Evolutionary conservation across 2,888 invertebrate genomes (phyloP).

Genomic region (Tholera decimalis): DNA sequence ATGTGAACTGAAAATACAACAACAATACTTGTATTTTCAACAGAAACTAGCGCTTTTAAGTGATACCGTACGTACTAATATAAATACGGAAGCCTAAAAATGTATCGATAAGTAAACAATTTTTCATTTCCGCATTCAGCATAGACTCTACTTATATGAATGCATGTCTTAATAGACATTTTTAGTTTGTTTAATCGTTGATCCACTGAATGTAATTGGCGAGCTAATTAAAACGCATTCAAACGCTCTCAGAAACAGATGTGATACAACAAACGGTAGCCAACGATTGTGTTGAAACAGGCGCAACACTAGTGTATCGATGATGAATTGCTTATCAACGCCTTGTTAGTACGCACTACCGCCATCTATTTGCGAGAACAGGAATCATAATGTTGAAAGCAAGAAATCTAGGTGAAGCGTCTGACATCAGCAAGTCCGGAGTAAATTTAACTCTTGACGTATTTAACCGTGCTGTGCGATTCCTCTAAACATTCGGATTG

Average conservation of each 20-base stretch:
- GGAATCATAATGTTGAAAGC: slow-evolving; percentile 79
- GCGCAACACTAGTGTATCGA: slow-evolving; percentile 44
- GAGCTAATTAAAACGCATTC: slow-evolving; percentile 32
- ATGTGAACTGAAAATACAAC: slow-evolving; percentile 50
- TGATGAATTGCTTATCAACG: slow-evolving; percentile 64
- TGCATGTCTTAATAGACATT: slow-evolving; percentile 1
- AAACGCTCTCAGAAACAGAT: slow-evolving; percentile 23
- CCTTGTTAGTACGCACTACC: slow-evolving; percentile 77
- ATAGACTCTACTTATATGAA: background rate
- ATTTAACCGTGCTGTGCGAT: slow-evolving; percentile 77
- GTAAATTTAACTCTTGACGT: slow-evolving; percentile 91
- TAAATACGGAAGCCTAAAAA: slow-evolving; percentile 11
- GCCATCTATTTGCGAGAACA: slow-evolving; percentile 85
- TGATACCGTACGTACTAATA: slow-evolving; percentile 38
- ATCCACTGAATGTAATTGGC: background rate
- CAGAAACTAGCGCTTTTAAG: slow-evolving; percentile 10
- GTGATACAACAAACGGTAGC: slow-evolving; percentile 32
- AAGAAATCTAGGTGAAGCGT: slow-evolving; percentile 89
- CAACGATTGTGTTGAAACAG: slow-evolving; percentile 26
- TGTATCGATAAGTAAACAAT: slow-evolving; percentile 16
- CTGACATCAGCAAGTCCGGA: slow-evolving; percentile 88
- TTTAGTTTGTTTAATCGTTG: background rate
- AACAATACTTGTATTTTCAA: slow-evolving; percentile 20
- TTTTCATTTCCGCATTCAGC: slow-evolving; percentile 42
- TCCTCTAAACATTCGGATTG: slow-evolving; percentile 79